Evolutionary conservation across 2,113 vertebrate species (phyloP), one percentile per base, ranked within the genome.

Genomic region (Atrichornis clamosus): DNA sequence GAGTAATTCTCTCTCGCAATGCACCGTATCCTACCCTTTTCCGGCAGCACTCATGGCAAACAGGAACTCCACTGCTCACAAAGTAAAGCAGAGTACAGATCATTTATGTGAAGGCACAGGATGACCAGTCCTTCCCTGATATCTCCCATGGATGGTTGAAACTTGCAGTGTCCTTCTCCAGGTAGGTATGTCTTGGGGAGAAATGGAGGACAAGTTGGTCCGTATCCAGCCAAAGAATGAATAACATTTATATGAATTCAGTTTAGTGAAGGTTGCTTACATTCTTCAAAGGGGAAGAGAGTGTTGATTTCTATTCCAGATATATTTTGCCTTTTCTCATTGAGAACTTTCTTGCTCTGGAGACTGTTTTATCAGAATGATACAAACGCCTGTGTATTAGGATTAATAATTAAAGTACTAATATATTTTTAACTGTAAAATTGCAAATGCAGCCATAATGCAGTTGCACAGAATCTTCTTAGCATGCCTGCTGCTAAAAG

Each of bases 391-490:
- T 59, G 63, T 4, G 1, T 83, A 65, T 67, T 63, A 83, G 10
- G 30, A 85, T 95, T 84, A 93, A 93, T 92, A 90, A 84, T 95
- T 94, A 72, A 95, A 87, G 7, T 55, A 46, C 33, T 87, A 49
- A 90, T 60, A 80, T 86, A 79, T 93, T 89, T 96, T 94, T 90
- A 91, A 93, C n/a, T 68, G 44, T 44, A 68, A 86, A 87, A 82
- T 63, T 90, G 39, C 47, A 91, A 62, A 69, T 88, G n/a, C 13
- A 21, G 20, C 23, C 28, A 41, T 55, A 84, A 84, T 63, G 35
- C 39, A 46, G 47, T 80, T 86, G 22, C 46, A 80, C 6, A 65
- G 42, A 67, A 63, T 56, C 47, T 92, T 58, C 50, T 93, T 93
- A 76, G 6, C 64, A 63, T 56, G 67, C 76, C 35, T 87, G 32